Base-by-base conservation (phyloP, 2,888 invertebrate genomes). In the Trissonchulus sp. region DNA sequence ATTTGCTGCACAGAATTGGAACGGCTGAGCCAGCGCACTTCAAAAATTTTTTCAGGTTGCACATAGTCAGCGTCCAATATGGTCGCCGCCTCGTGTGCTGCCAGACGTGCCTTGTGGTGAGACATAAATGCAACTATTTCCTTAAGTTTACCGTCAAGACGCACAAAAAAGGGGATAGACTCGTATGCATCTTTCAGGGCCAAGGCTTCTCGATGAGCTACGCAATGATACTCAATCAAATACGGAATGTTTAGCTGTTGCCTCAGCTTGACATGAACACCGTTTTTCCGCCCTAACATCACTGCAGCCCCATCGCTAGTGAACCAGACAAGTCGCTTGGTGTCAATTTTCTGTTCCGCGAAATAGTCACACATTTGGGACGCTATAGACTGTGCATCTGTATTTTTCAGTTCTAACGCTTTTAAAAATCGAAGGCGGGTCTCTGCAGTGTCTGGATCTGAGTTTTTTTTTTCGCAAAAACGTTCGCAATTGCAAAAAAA, bases 271-370 rank as follows among this genome's bases (percentile, higher is more conserved):
- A 60, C 60, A 60, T 60, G 60, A 18, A 60, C 60, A 18, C 60
- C 60, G 60, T 60, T 60, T 23, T n/a, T 18, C 18, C 18, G 18
- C 18, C 60, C 60, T 60, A 60, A n/a, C 60, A 60, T 60, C 18
- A 60, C 60, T 23, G 60, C 60, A 23, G 60, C 60, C n/a, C 60
- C 60, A 60, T 60, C 60, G 60, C 60, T 60, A 23, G 60, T 60
- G n/a, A 60, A 60, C 60, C 60, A 60, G n/a, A 60, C 60, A 60
- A 60, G 60, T 60, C 60, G 60, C n/a, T 60, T 60, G 60, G 60
- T 23, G 60, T 60, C n/a, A n/a, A 60, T 60, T 18, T n/a, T n/a
- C 60, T 23, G 18, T 60, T 60, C 18, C 60, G 60, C n/a, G 60
- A 60, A 60, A 60, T 60, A 60, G 60, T 60, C 60, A n/a, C 60